Base-by-base conservation (phyloP, 2,888 invertebrate species). In the Tetropium fuscum region DNA sequence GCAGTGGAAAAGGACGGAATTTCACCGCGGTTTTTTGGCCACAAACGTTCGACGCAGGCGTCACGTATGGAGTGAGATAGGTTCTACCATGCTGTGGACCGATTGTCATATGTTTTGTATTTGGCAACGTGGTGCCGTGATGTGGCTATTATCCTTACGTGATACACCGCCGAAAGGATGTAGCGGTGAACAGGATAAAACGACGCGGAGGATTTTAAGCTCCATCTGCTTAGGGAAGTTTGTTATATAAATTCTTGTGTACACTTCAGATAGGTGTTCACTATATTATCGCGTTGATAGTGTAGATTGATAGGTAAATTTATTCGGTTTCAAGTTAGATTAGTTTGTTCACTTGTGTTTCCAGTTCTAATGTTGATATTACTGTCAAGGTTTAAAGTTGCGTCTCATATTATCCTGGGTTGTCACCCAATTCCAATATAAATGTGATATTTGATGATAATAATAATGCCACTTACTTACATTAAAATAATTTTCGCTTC, bases 1-100 rank as follows among this genome's bases (percentile, higher is more conserved):
- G 73, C 70, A 78, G 69, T 67, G 66, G 75, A 81, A 70, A 74
- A 76, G 78, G 80, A 78, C 70, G 75, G 74, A 68, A 68, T 69
- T 66, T 68, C 67, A 76, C 65, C 85, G 86, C 78, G 80, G 80
- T 80, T 80, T 86, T 72, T 70, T 57, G 85, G 85, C 85, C 70
- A 65, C 70, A 78, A 77, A 47, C 45, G 63, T 60, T 56, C 58
- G 57, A 79, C 80, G 80, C 80, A 80, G 75, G 80, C 81, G 80
- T 79, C 80, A 79, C 80, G 77, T 75, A 74, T 74, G 62, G 38
- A 65, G 60, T 45, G 65, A 65, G 78, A 76, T 77, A 40, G 53
- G 45, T 15, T 55, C 56, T 54, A 51, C 47, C 49, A 60, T 59
- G 60, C 64, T 63, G 59, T 53, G 60, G 60, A 56, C 64, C 66